Evolutionary conservation across 1,140 invertebrate species (phyloP), one percentile per base, ranked within the genome.

Genomic region (Campodea augens): DNA sequence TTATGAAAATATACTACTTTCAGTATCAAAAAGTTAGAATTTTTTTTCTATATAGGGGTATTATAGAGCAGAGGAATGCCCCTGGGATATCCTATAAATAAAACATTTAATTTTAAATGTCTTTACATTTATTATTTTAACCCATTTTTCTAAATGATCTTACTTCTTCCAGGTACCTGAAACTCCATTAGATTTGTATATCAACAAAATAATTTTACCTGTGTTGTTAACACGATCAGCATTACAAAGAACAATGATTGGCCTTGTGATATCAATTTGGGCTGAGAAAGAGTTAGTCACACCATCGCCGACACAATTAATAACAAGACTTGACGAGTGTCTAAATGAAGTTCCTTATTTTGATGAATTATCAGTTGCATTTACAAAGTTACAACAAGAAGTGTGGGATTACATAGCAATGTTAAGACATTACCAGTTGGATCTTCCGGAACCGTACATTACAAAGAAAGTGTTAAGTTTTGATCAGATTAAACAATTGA

Each of bases 281-380:
- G 78, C 77, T 0, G 53, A 55, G 15, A 46, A 62, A 0, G 57
- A 60, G 21, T 42, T 50, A 25, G 27, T 43, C 19, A 42, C 46
- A 15, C 7, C 27, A 10, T 59, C 57, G 48, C 55, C 56, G 10
- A 50, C 41, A 38, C 36, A 46, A 37, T 49, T 64, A 38, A 54
- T 46, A 38, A 43, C 50, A 36, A 54, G 58, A 12, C 60, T 91
- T 5, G 70, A 85, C 47, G 63, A 71, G 15, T 87, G 84, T 59
- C 67, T 95, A 5, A 78, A 70, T 52, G 88, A 93, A 61, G 71
- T 72, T 38, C 72, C 93, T 1, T 96, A 91, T 58, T 98, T 84
- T 63, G 91, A 97, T 63, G 91, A 98, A 66, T 86, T 96, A 19
- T 88, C 84, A 1, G 56, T 78, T 1, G 75, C 76, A 4, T 89